Evolutionary conservation across 2,113 vertebrate species (phyloP).

Genomic region (Oceanites oceanicus): DNA sequence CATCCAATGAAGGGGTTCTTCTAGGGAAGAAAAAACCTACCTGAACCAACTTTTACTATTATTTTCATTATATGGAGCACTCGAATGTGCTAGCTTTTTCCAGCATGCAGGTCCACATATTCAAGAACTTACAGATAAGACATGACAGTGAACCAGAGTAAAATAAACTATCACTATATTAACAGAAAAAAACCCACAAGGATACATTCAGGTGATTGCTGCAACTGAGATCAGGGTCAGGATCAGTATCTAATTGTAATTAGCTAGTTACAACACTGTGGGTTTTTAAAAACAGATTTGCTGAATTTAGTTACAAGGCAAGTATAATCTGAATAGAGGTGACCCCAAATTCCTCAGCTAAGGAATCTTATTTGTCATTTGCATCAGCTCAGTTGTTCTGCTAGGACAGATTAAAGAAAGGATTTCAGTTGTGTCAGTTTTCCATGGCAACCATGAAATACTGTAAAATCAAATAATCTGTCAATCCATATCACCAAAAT

Average conservation of each 20-base stretch:
- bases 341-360: neutral
- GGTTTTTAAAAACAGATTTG: neutral
- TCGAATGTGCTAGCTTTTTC: neutral
- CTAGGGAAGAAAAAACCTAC: neutral
- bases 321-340: neutral
- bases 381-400: neutral
- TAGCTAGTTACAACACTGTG: neutral
- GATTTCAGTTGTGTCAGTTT: neutral
- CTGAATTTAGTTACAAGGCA: neutral
- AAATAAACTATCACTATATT: neutral
- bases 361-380: neutral
- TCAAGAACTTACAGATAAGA: neutral
- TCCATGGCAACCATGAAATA: neutral
- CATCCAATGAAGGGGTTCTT: neutral
- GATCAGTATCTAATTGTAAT: neutral
- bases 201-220: neutral
- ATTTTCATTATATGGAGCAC: neutral
- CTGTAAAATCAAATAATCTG: neutral
- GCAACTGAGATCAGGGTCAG: neutral
- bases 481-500: neutral
- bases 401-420: neutral
- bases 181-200: neutral
- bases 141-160: neutral
- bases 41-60: neutral
- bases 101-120: neutral